phyloP scores from a whole-genome alignment of 2,797 vertebrate genomes.

The Hybognathus amarus region DNA sequence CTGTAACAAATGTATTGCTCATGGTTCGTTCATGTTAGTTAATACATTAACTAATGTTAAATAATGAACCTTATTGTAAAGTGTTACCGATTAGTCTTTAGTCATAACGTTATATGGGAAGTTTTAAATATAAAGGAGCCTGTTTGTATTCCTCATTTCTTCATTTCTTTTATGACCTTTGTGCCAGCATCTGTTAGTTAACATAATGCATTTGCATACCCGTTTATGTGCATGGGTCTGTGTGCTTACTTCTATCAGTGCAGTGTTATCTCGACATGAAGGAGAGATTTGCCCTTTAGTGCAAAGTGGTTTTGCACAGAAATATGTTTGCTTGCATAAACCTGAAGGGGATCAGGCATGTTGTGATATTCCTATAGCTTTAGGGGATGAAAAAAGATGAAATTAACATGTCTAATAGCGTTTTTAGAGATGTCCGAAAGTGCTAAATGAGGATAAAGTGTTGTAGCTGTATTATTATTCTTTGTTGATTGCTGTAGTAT shows the following conservation, averaged over 20 bases:
- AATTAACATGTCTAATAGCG: neutral
- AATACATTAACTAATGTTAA: no score
- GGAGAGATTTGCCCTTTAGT: slow-evolving; percentile 21
- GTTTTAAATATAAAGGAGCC: slow-evolving; percentile 12
- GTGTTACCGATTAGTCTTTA: no score
- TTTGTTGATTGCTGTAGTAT: slow-evolving; percentile 2
- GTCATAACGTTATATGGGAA: neutral
- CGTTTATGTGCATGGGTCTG: slow-evolving; percentile 19
- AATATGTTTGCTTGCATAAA: slow-evolving; percentile 24
- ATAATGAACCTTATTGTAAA: no score
- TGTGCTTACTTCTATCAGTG: slow-evolving; percentile 14
- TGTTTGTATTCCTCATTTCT: neutral
- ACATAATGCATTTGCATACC: slow-evolving; percentile 30
- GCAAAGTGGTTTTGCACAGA: slow-evolving; percentile 22
- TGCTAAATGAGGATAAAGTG: slow-evolving; percentile 6
- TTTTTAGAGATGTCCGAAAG: slow-evolving; percentile 1
- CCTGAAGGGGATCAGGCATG: neutral
- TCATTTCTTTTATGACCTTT: slow-evolving; percentile 21
- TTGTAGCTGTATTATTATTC: neutral
- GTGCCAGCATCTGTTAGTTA: slow-evolving; percentile 1
- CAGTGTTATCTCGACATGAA: slow-evolving; percentile 10
- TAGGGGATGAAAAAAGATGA: neutral
- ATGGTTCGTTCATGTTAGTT: no score
- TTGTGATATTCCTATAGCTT: slow-evolving; percentile 12
- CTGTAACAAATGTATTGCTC: no score